These are phyloP conservation scores for Oophaga pumilio DNA, from an alignment of 2,113 vertebrate species.

Conservation along the genomic window DNA sequence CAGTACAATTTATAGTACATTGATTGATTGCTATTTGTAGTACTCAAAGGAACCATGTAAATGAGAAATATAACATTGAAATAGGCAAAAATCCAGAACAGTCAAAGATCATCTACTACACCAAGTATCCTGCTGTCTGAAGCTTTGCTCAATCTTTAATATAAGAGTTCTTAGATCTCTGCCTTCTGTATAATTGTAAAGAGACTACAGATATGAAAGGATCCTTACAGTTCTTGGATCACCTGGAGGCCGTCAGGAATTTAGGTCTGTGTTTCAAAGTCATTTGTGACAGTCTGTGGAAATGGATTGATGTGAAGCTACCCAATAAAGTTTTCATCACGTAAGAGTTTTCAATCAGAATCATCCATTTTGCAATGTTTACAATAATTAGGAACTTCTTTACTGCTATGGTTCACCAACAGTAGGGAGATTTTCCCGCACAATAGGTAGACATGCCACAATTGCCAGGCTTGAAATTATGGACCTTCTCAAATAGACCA, in stretches of 20 bases:
- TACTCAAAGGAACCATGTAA: neutral
- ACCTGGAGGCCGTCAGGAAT: neutral
- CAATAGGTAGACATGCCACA: too few relatives aligned
- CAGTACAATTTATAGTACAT: neutral
- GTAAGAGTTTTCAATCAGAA: too few relatives aligned
- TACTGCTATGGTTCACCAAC: neutral
- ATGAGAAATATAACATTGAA: neutral
- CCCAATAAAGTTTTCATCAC: neutral
- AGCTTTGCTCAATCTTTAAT: neutral
- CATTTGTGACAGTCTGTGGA: neutral
- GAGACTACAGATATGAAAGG: slow-evolving; percentile 28
- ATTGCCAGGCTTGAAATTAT: neutral
- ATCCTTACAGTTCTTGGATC: neutral
- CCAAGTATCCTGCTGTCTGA: slow-evolving; percentile 9
- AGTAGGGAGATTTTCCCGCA: too few relatives aligned
- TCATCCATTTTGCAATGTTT: too few relatives aligned
- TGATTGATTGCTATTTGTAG: neutral
- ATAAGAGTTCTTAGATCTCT: slow-evolving; percentile 9
- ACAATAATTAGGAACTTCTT: neutral
- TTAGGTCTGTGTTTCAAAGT: neutral
- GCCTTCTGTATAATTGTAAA: neutral
- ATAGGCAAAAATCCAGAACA: neutral
- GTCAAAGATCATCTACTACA: slow-evolving; percentile 1
- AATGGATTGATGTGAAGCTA: neutral
- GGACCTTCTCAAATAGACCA: neutral